Evolutionary conservation across 2,113 vertebrate species (phyloP).

Genomic region (Periophthalmus modestus): DNA sequence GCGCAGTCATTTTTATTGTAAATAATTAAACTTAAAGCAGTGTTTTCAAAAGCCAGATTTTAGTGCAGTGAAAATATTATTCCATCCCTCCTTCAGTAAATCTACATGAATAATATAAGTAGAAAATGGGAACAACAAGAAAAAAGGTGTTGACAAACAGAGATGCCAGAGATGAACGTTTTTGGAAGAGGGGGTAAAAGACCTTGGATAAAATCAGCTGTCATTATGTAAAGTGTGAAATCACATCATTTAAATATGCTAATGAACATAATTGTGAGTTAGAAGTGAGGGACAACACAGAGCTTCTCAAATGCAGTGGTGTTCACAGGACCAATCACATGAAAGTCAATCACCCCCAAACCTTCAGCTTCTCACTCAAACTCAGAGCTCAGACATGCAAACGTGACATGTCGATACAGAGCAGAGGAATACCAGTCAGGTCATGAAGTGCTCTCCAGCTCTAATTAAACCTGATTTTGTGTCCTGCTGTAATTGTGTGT

Average conservation of each 20-base stretch:
- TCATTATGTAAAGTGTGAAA: background rate
- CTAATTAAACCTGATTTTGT: slow-evolving; percentile 41
- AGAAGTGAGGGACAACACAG: background rate
- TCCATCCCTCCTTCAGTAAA: no score
- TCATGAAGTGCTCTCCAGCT: slow-evolving; percentile 42
- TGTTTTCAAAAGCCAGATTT: background rate
- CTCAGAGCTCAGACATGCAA: slow-evolving; percentile 12
- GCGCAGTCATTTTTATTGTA: background rate
- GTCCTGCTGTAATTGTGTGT: slow-evolving; percentile 4
- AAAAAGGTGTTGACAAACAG: no score
- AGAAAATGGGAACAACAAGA: no score
- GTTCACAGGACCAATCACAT: background rate
- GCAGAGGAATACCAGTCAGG: slow-evolving; percentile 42
- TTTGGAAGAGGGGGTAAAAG: background rate
- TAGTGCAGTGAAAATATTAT: background rate
- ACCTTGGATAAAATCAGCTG: background rate
- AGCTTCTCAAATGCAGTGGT: background rate
- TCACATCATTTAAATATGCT: background rate
- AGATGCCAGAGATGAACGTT: no score
- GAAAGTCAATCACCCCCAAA: background rate
- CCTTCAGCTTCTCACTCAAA: background rate
- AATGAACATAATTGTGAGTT: background rate
- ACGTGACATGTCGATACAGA: slow-evolving; percentile 56
- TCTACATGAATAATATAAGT: no score
- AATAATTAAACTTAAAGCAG: background rate